A percentile compares a stretch with the other conserved stretches of the same genome.
Conservation (phyloP, 2,888 invertebrate genomes). For the Cerastis leucographa region DNA sequence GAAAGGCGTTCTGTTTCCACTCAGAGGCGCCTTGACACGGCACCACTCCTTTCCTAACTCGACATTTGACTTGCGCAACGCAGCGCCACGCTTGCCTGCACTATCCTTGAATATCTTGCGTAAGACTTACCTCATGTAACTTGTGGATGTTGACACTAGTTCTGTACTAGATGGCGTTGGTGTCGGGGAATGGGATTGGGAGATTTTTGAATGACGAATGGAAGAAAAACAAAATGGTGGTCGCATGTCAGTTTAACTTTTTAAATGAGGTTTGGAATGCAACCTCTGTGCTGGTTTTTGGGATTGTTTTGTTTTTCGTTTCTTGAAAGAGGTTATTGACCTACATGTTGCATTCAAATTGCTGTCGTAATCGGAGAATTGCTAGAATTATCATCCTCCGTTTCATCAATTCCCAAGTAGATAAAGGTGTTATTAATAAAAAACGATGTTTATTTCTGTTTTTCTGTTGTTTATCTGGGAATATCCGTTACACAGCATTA, state of each 20-base stretch:
- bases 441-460: background rate
- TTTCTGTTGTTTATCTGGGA: background rate
- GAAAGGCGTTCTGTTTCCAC: slow-evolving; percentile 79
- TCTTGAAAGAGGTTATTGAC: slow-evolving; percentile 35
- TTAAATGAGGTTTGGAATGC: background rate
- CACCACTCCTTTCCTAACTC: slow-evolving; percentile 85
- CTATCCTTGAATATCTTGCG: slow-evolving; percentile 74
- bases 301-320: background rate
- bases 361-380: background rate
- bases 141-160: slow-evolving; percentile 43
- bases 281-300: background rate
- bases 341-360: background rate
- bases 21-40: slow-evolving; percentile 79
- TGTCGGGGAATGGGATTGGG: slow-evolving; percentile 20
- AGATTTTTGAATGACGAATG: slow-evolving; percentile 26
- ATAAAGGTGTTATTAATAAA: background rate
- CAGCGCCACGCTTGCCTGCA: slow-evolving; percentile 67
- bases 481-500: background rate
- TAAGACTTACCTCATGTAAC: slow-evolving; percentile 72
- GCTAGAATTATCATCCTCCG: background rate
- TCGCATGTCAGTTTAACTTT: background rate
- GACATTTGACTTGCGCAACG: slow-evolving; percentile 82
- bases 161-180: slow-evolving; percentile 64
- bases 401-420: background rate
- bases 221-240: slow-evolving; percentile 25